phyloP scores from a whole-genome alignment of 2,888 invertebrate species.

The Polymixis flavicincta region DNA sequence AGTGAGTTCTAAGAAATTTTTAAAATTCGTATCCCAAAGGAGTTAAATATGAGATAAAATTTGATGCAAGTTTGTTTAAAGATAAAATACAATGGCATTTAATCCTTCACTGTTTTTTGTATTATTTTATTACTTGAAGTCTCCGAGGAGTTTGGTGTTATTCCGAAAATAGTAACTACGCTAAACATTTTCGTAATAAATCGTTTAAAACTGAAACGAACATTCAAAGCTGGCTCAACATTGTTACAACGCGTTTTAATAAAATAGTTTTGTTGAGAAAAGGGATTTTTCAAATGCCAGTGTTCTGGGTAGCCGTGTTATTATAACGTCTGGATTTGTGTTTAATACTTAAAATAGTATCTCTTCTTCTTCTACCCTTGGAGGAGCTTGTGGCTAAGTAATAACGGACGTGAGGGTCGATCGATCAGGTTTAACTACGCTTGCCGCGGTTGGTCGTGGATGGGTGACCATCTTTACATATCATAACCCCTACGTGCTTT shows the following conservation, averaged over 20 bases:
- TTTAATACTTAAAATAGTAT: not conserved
- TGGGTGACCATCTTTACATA: too few species aligned
- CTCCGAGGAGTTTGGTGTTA: accelerated
- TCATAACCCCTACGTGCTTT: too few species aligned
- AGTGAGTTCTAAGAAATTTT: not conserved
- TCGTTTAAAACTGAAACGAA: slow-evolving; percentile 4
- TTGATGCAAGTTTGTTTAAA: not conserved
- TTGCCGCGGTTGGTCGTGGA: too few species aligned
- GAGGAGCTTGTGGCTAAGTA: too few species aligned
- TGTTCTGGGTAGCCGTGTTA: not conserved
- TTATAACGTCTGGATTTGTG: not conserved
- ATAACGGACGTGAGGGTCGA: too few species aligned
- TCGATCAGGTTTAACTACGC: too few species aligned
- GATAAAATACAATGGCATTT: not conserved
- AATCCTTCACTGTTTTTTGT: not conserved
- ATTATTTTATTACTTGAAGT: not conserved
- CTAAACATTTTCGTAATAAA: not conserved
- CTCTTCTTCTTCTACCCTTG: too few species aligned
- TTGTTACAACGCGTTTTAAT: slow-evolving; percentile 7
- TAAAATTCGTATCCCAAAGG: not conserved
- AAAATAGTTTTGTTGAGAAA: slow-evolving; percentile 4
- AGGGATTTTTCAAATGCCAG: slow-evolving; percentile 2
- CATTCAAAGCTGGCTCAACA: not conserved
- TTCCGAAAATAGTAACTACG: not conserved
- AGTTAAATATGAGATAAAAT: not conserved